phyloP scores from a whole-genome alignment of 2,797 vertebrate species.

The Betta splendens region DNA sequence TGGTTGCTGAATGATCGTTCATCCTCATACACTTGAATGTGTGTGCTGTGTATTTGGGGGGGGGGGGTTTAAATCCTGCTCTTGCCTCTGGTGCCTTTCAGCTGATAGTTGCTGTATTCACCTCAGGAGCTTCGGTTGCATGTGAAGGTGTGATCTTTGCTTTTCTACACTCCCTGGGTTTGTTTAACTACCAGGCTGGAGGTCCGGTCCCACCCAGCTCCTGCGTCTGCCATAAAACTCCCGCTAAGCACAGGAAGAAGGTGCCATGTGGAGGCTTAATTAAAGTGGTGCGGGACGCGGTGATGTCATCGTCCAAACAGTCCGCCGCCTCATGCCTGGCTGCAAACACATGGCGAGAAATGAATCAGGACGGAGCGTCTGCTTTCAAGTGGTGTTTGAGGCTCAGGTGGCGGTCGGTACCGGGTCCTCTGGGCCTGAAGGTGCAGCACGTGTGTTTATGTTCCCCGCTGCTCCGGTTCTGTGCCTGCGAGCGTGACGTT shows the following conservation, averaged over 20 bases:
- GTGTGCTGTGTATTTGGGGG: too few species aligned
- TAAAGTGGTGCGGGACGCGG: neutral
- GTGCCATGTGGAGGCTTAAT: neutral
- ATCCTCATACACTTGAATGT: too few species aligned
- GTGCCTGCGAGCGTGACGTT: neutral
- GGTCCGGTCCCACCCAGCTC: slow-evolving; percentile 5
- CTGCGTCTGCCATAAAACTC: slow-evolving; percentile 3
- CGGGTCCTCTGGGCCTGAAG: too few species aligned
- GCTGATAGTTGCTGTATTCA: too few species aligned
- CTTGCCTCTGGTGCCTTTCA: too few species aligned
- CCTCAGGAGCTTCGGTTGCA: neutral
- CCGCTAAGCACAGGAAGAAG: neutral
- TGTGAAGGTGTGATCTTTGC: neutral
- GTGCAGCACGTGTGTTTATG: neutral
- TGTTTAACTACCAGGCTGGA: neutral
- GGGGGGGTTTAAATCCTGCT: too few species aligned
- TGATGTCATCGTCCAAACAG: neutral
- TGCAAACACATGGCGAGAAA: neutral
- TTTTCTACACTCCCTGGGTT: neutral
- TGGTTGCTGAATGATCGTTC: too few species aligned
- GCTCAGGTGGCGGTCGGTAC: too few species aligned
- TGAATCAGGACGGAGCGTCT: too few species aligned
- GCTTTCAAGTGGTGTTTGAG: too few species aligned
- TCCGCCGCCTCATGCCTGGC: neutral
- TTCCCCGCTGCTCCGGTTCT: neutral